These are phyloP conservation scores for Shargacucullia verbasci DNA, from an alignment of 2,888 invertebrate species.

Conservation along the genomic window DNA sequence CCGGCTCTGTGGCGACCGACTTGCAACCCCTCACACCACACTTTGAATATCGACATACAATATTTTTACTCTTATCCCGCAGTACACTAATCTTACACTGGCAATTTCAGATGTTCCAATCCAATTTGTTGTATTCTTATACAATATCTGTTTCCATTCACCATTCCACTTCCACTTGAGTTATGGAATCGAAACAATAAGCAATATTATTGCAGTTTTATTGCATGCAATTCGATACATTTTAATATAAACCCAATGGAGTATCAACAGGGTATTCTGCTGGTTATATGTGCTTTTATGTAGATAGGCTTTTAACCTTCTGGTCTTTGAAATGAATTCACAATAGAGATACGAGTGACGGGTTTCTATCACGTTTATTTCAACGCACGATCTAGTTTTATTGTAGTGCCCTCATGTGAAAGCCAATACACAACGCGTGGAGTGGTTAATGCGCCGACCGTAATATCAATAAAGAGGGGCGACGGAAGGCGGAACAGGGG, in stretches of 20 bases:
- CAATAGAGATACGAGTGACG: slow-evolving; percentile 32
- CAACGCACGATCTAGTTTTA: slow-evolving; percentile 72
- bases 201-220: slow-evolving; percentile 51
- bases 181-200: slow-evolving; percentile 53
- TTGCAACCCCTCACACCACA: slow-evolving; percentile 41
- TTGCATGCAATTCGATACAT: slow-evolving; percentile 50
- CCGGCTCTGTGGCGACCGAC: slow-evolving; percentile 38
- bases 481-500: slow-evolving; percentile 60
- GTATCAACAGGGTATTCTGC: slow-evolving; percentile 14
- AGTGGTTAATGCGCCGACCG: slow-evolving; percentile 82
- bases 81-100: slow-evolving; percentile 24
- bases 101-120: too few species aligned
- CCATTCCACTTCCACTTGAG: slow-evolving; percentile 42
- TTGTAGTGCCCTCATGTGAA: slow-evolving; percentile 71
- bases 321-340: slow-evolving; percentile 48
- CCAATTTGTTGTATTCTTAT: slow-evolving; percentile 4
- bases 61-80: slow-evolving; percentile 24
- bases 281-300: slow-evolving; percentile 30
- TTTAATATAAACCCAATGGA: slow-evolving; percentile 32
- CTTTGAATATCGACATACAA: slow-evolving; percentile 68
- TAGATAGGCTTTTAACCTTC: slow-evolving; percentile 21
- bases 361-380: slow-evolving; percentile 41
- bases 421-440: slow-evolving; percentile 78
- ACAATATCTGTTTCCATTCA: slow-evolving; percentile 32
- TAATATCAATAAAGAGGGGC: slow-evolving; percentile 82